Evolutionary conservation across 2,113 vertebrate genomes (phyloP), one percentile per base, ranked within the genome.

Genomic region (Castor canadensis): DNA sequence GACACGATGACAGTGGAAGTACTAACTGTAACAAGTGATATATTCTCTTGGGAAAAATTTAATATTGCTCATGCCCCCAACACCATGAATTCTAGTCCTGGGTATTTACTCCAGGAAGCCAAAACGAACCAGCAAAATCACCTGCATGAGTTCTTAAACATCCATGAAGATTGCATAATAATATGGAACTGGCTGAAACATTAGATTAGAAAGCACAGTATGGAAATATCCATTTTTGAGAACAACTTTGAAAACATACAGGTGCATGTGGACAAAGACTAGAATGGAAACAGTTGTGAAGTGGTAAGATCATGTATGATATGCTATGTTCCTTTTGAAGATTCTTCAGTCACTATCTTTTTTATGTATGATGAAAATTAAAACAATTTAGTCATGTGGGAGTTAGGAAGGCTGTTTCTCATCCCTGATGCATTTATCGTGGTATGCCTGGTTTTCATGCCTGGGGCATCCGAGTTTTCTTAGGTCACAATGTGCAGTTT

Each of bases 51-150:
- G 38, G 43, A 93, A 92, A 88, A 86, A 22, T 52, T 90, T 64
- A 79, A 87, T n/a, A 45, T 9, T 58, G 32, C 49, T 87, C 58
- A 49, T 56, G 7, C 16, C 54, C 79, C 30, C 43, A 56, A 87
- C 1, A 86, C 12, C 10, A n/a, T 91, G 54, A 54, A 77, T 82
- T 73, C 73, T 93, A 62, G 38, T 92, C 32, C 76, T 94, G 71
- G 17, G 52, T 30, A 77, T 85, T 79, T 88, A 67, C 17, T 64
- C 43, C 24, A 52, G 16, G 19, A 90, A 89, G 30, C 20, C 89
- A 95, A 87, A 89, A 52, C 56, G 89, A 77, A 60, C 16, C 38
- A 95, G 69, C 35, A 77, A 76, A 93, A 80, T 20, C 8, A 76
- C 2, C 43, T 26, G 11, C 1, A 26, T 45, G 40, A 43, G 69